Conservation (phyloP, 2,888 invertebrate species). For the Mythimna vitellina region DNA sequence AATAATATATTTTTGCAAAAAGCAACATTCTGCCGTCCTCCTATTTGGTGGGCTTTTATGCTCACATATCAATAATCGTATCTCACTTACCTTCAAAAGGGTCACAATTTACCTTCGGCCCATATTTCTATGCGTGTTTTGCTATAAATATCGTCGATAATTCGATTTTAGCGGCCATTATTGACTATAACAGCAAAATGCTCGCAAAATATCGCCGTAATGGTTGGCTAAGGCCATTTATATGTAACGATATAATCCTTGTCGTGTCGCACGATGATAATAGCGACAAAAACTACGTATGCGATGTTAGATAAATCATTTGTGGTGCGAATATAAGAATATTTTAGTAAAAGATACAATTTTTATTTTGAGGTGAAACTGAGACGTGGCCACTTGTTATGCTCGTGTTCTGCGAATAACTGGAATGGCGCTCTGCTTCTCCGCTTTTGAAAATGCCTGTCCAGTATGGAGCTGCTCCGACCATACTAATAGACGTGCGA, state of each 20-base stretch:
- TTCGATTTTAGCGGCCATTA: conserved; percentile 64
- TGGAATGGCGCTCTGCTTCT: too few species aligned
- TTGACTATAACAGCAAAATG: conserved; percentile 62
- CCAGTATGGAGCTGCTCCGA: too few species aligned
- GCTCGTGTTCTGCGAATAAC: too few species aligned
- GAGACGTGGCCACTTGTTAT: not conserved
- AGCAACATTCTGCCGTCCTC: not conserved
- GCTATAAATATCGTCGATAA: conserved; percentile 63
- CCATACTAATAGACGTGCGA: too few species aligned
- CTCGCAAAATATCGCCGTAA: conserved; percentile 61
- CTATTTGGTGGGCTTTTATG: conserved; percentile 39
- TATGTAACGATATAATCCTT: conserved; percentile 65
- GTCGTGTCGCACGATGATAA: conserved; percentile 63
- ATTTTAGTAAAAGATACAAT: conserved; percentile 32
- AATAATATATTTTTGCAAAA: conserved; percentile 17
- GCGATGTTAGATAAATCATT: conserved; percentile 58
- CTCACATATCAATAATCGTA: conserved; percentile 47
- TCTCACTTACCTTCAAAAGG: conserved; percentile 38
- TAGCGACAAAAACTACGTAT: conserved; percentile 61
- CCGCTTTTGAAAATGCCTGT: too few species aligned
- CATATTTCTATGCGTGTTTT: conserved; percentile 48
- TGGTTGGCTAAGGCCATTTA: conserved; percentile 60
- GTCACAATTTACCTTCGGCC: conserved; percentile 33
- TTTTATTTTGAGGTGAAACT: conserved; percentile 7
- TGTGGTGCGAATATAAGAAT: conserved; percentile 29